Base-by-base conservation (phyloP, 2,888 invertebrate species). In the Cerastoderma edule region DNA sequence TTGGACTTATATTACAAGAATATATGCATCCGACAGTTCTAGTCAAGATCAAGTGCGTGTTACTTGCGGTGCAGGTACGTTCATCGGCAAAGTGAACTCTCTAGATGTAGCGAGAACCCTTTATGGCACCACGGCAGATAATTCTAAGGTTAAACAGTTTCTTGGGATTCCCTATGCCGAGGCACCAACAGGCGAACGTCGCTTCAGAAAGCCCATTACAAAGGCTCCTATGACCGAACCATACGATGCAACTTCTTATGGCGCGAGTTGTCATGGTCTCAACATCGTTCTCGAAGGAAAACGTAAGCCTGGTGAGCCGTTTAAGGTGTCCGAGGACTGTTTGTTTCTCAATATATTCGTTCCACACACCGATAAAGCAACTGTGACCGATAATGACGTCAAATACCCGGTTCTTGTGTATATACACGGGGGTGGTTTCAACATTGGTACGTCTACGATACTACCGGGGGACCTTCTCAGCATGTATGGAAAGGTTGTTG, bases 311-410 rank as follows among this genome's bases (percentile, higher is more conserved):
- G 65, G 16, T 19, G 24, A 19, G 22, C 50, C 32, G 10, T n/a
- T 44, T 1, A 39, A 22, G n/a, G n/a, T 24, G 4, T 54, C 75
- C 0, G 98, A 99, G 94, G 98, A 99, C 93, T 99, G 98, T 91
- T 94, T 99, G 5, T 98, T 97, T 92, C 94, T 99, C 90, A 98
- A 98, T 93, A 95, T 99, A 83, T 98, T 97, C 97, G 96, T 97
- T 50, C 98, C 98, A 10, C 24, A 39, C 13, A 57, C 5, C 3
- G 57, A 2, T 4, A n/a, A n/a, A n/a, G n/a, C n/a, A n/a, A n/a
- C n/a, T n/a, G n/a, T n/a, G n/a, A n/a, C n/a, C n/a, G 54, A 30
- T n/a, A 10, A 53, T 1, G 48, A 67, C 19, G 57, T 60, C 19
- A 72, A 60, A 96, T 56, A 80, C 87, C 96, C 97, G 67, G 95